These are phyloP conservation scores for Leptodactylus fuscus DNA, from an alignment of 2,113 vertebrate genomes.

Conservation along the genomic window DNA sequence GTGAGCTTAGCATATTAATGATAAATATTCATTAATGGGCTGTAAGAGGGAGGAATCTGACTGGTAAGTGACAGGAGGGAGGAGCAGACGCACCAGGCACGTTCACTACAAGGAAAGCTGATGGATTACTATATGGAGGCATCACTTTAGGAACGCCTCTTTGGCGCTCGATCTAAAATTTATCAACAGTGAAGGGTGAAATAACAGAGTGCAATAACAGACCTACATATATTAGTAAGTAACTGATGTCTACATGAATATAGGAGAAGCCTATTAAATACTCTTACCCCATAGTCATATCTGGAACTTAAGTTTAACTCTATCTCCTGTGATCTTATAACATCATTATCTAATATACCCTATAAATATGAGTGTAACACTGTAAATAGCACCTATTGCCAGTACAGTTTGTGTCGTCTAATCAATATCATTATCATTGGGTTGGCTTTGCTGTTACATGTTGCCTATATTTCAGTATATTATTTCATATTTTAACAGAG, in stretches of 20 bases:
- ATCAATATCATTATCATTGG: too few relatives aligned
- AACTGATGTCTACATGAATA: background rate
- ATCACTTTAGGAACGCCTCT: background rate
- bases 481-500: too few relatives aligned
- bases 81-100: background rate
- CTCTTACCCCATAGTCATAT: background rate
- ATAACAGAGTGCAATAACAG: background rate
- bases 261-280: background rate
- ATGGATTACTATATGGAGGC: background rate
- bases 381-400: too few relatives aligned
- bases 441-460: too few relatives aligned
- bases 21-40: conserved; percentile 14
- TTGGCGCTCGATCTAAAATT: background rate
- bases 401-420: too few relatives aligned
- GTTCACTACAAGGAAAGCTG: background rate
- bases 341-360: background rate
- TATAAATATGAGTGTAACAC: background rate
- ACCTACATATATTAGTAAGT: background rate
- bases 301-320: background rate
- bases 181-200: background rate
- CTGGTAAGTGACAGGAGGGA: background rate
- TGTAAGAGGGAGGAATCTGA: background rate
- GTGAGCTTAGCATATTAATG: background rate
- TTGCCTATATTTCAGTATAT: background rate
- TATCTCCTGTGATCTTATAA: background rate